Conservation (phyloP, 2,113 vertebrate species). For the Suricata suricatta region DNA sequence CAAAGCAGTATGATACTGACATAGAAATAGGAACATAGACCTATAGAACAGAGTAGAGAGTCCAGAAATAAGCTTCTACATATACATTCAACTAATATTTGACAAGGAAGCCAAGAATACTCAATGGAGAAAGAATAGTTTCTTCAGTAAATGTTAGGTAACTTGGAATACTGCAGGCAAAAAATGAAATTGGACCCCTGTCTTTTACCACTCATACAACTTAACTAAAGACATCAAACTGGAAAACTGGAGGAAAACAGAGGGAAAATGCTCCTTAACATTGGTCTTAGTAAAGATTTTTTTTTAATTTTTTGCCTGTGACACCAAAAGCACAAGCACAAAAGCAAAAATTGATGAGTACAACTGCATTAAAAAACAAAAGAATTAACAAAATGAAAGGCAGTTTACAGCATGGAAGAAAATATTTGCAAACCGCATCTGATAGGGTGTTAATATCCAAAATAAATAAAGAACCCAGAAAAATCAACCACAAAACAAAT, state of each 20-base stretch:
- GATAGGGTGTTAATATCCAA: background rate
- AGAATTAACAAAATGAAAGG: background rate
- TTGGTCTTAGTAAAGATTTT: background rate
- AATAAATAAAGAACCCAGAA: background rate
- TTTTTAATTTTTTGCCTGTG: background rate
- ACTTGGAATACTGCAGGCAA: background rate
- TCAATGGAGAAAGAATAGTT: background rate
- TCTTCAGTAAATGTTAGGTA: background rate
- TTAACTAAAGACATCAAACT: background rate
- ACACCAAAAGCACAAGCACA: background rate
- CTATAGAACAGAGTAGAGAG: background rate
- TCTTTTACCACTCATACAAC: background rate
- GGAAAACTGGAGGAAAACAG: background rate
- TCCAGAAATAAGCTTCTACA: background rate
- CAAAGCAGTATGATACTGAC: background rate
- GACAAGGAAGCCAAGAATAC: background rate
- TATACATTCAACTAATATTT: background rate
- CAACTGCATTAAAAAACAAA: background rate
- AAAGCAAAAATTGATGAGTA: background rate
- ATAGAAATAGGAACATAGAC: background rate
- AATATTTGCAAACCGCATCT: background rate
- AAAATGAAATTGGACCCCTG: background rate
- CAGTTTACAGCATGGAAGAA: background rate
- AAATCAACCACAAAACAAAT: background rate
- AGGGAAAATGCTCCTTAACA: background rate